A percentile compares a stretch with the other conserved stretches of the same genome.
These are phyloP conservation scores for Chrysomela aeneicollis DNA, from an alignment of 2,888 invertebrate species.

Conservation along the genomic window DNA sequence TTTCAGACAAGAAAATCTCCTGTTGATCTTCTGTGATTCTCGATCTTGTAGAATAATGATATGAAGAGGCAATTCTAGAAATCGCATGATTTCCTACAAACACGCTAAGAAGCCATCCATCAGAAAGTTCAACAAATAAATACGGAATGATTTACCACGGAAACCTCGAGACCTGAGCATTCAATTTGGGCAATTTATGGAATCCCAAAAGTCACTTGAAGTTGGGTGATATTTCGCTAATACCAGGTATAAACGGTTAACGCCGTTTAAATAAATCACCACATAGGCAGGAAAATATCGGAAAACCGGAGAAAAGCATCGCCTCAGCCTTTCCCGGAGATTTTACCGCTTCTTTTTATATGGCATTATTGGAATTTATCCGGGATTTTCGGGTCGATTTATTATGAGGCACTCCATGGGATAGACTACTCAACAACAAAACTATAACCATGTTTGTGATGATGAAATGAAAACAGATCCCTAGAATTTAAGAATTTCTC, in stretches of 20 bases:
- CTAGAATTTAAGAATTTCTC: no score
- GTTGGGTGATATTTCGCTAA: constrained; percentile 26
- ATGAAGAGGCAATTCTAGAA: not conserved
- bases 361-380: constrained; percentile 39
- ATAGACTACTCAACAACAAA: no score
- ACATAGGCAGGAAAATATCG: constrained; percentile 7
- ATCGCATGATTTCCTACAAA: not conserved
- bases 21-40: no score
- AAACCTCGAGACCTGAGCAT: constrained; percentile 21
- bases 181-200: constrained; percentile 24
- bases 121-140: constrained; percentile 10
- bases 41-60: not conserved
- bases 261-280: constrained; percentile 17
- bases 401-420: not conserved
- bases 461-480: no score
- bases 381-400: constrained; percentile 21
- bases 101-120: constrained; percentile 6
- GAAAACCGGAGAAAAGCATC: constrained; percentile 11
- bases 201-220: constrained; percentile 21
- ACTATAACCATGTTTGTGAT: no score
- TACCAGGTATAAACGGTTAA: constrained; percentile 23
- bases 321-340: constrained; percentile 4
- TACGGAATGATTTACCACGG: constrained; percentile 20
- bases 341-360: constrained; percentile 27
- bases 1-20: no score